These are phyloP conservation scores for Leptothorax acervorum DNA, from an alignment of 2,888 invertebrate species.

Conservation along the genomic window DNA sequence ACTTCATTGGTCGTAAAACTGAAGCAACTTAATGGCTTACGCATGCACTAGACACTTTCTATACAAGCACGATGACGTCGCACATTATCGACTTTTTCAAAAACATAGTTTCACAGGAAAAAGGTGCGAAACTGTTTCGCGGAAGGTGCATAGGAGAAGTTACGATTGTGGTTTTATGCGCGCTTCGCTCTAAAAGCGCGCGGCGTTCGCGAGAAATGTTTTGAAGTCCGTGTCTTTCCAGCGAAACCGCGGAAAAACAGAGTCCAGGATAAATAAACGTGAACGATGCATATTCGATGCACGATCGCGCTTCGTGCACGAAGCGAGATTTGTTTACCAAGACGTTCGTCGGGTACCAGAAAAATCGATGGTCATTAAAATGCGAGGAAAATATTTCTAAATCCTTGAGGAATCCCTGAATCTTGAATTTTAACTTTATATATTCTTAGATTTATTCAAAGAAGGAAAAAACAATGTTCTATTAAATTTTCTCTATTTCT, in stretches of 20 bases:
- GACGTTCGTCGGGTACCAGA: slow-evolving; percentile 4
- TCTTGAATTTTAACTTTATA: not conserved
- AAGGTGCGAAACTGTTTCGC: slow-evolving; percentile 44
- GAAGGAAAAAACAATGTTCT: no score
- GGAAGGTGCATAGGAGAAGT: slow-evolving; percentile 38
- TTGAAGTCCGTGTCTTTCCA: slow-evolving; percentile 45
- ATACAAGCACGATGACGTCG: not conserved
- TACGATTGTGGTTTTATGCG: slow-evolving; percentile 40
- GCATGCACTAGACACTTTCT: slow-evolving; percentile 11
- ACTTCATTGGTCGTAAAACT: slow-evolving; percentile 17
- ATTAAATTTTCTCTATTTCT: not conserved
- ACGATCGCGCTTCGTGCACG: slow-evolving; percentile 24
- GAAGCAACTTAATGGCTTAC: slow-evolving; percentile 1
- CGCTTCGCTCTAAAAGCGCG: slow-evolving; percentile 33
- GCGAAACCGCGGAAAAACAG: slow-evolving; percentile 48
- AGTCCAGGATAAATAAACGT: slow-evolving; percentile 37
- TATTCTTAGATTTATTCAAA: not conserved
- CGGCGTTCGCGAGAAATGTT: slow-evolving; percentile 35
- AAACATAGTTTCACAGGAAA: slow-evolving; percentile 49
- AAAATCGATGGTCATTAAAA: slow-evolving; percentile 14
- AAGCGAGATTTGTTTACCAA: slow-evolving; percentile 38
- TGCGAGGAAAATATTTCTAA: slow-evolving; percentile 1
- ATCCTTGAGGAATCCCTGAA: not conserved
- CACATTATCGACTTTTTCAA: slow-evolving; percentile 26
- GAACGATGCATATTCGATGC: slow-evolving; percentile 29